Conservation (phyloP, 2,888 invertebrate genomes). For the Heliconius ethilla region DNA sequence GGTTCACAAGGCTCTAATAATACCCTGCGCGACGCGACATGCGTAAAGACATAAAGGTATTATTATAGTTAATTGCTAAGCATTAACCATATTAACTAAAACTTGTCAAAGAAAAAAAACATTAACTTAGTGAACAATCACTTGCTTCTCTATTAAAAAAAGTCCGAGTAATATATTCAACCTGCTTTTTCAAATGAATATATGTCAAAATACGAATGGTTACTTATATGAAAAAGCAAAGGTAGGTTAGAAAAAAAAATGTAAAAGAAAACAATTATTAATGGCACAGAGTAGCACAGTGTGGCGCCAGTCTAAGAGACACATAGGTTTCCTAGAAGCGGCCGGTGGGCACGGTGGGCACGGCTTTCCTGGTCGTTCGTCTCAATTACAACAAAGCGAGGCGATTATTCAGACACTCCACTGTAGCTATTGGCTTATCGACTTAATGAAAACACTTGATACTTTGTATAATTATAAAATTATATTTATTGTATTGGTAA, state of each 20-base stretch:
- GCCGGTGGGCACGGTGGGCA: conserved; percentile 50
- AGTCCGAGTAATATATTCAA: not conserved
- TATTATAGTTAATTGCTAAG: not conserved
- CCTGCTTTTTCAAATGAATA: not conserved
- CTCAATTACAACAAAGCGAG: conserved; percentile 57
- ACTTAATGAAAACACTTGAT: conserved; percentile 9
- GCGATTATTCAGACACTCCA: conserved; percentile 35
- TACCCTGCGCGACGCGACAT: not conserved
- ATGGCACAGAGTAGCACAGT: conserved; percentile 10
- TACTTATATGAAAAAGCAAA: too few relatives aligned
- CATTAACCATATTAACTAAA: not conserved
- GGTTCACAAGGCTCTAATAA: not conserved
- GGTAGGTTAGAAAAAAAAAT: not conserved
- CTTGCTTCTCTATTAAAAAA: too few relatives aligned
- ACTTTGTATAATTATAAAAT: not conserved
- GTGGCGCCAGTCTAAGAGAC: conserved; percentile 42
- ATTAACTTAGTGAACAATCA: not conserved
- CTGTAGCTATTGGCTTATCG: conserved; percentile 14
- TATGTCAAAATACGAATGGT: not conserved
- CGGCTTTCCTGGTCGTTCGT: conserved; percentile 59
- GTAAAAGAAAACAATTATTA: not conserved
- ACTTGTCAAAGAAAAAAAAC: not conserved
- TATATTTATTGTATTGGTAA: not conserved
- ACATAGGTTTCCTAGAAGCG: conserved; percentile 55
- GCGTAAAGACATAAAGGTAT: not conserved